phyloP scores from a whole-genome alignment of 1,140 invertebrate genomes.

The Drosophila lini region DNA sequence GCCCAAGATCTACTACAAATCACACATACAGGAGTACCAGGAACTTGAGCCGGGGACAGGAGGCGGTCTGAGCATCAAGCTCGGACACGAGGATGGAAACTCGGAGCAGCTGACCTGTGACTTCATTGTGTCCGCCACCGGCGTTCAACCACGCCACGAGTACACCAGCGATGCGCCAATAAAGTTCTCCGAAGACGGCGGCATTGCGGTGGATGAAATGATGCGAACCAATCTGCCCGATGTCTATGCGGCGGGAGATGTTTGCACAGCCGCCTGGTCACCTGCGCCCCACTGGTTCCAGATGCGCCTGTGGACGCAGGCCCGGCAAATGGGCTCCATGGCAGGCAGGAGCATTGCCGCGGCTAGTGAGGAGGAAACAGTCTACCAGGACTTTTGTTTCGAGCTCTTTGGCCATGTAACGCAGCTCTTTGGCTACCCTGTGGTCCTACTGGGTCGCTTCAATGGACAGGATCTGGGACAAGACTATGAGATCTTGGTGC shows the following conservation, averaged over 20 bases:
- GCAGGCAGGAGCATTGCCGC: constrained; percentile 95
- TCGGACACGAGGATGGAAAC: constrained; percentile 53
- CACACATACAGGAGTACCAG: constrained; percentile 30
- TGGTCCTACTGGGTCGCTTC: constrained; percentile 96
- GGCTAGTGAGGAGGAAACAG: constrained; percentile 86
- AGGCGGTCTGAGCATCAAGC: constrained; percentile 14
- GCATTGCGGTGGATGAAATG: constrained; percentile 92
- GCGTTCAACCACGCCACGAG: constrained; percentile 91
- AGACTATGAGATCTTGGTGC: constrained; percentile 94
- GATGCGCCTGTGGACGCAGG: constrained; percentile 99
- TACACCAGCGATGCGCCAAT: constrained; percentile 86
- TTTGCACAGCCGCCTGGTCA: constrained; percentile 92
- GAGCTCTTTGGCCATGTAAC: constrained; percentile 99
- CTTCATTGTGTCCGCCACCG: constrained; percentile 97
- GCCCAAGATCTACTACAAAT: constrained; percentile 62
- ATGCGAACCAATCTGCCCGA: constrained; percentile 92
- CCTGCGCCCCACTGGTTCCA: constrained; percentile 95
- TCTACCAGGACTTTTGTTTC: constrained; percentile 96
- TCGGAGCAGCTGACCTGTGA: constrained; percentile 88
- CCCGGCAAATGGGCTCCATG: constrained; percentile 97
- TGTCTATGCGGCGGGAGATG: constrained; percentile 98
- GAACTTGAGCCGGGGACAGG: constrained; percentile 1
- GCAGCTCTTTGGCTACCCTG: constrained; percentile 97
- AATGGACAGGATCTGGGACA: constrained; percentile 95
- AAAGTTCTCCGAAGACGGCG: constrained; percentile 88